phyloP scores from a whole-genome alignment of 2,797 vertebrate species.

The Atherinosoma microstoma region DNA sequence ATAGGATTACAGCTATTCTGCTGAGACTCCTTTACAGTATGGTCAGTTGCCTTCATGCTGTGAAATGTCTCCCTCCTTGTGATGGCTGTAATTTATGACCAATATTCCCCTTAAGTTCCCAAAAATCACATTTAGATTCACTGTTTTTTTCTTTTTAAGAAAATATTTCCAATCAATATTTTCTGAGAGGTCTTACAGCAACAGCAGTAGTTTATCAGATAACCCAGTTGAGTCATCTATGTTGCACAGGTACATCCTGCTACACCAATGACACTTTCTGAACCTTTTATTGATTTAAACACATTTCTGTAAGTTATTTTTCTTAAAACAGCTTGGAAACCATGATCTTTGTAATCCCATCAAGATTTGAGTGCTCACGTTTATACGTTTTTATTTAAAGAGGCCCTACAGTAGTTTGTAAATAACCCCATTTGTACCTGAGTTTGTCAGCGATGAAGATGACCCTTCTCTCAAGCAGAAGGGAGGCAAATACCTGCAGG shows the following conservation, averaged over 20 bases:
- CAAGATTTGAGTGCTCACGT: no score
- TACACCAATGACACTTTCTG: background rate
- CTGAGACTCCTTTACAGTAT: constrained; percentile 6
- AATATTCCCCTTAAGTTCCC: background rate
- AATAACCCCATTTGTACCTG: constrained; percentile 79
- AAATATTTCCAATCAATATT: background rate
- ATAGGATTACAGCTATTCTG: background rate
- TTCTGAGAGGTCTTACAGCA: background rate
- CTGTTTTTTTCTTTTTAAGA: background rate
- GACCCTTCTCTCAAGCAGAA: constrained; percentile 94
- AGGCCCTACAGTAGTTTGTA: background rate
- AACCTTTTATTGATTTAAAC: background rate
- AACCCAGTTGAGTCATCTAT: background rate
- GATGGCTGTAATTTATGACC: background rate
- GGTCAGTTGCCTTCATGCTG: constrained; percentile 3
- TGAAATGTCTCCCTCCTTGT: constrained; percentile 9
- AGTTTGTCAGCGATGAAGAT: constrained; percentile 96
- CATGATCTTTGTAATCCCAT: no score
- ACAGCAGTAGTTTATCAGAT: no score
- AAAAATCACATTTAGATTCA: background rate
- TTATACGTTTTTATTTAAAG: background rate
- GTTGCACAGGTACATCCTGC: background rate
- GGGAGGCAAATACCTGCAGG: constrained; percentile 92
- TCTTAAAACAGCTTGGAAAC: no score
- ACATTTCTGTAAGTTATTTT: no score